Percentiles rank a stretch among this genome's conserved stretches.
phyloP scores from a whole-genome alignment of 2,888 invertebrate species.

The Fragum sueziense region DNA sequence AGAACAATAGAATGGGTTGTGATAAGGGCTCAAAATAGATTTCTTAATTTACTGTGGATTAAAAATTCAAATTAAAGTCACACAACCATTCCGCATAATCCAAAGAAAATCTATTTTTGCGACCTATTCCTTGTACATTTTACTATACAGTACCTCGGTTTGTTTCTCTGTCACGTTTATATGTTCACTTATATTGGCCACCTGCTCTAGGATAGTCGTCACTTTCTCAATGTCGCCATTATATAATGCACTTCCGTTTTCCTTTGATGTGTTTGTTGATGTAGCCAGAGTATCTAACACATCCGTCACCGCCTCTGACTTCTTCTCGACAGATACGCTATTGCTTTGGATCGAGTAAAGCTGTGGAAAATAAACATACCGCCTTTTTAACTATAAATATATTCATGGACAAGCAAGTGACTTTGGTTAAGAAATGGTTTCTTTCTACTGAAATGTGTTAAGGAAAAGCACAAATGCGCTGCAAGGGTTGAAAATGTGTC shows the following conservation, averaged over 20 bases:
- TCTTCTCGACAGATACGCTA: neutral
- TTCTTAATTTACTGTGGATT: too few species aligned
- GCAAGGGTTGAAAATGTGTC: neutral
- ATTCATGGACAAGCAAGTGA: neutral
- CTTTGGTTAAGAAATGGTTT: neutral
- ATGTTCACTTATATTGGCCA: slow-evolving; percentile 24
- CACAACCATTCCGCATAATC: too few species aligned
- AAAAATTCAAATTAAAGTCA: too few species aligned
- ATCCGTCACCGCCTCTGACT: neutral
- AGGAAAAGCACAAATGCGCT: too few species aligned
- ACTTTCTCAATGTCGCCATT: slow-evolving; percentile 38
- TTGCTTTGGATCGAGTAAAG: neutral
- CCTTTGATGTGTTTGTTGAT: neutral
- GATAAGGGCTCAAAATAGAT: too few species aligned
- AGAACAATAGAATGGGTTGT: too few species aligned
- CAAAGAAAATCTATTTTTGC: too few species aligned
- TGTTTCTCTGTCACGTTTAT: slow-evolving; percentile 28
- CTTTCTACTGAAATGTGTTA: neutral
- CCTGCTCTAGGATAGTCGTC: slow-evolving; percentile 32
- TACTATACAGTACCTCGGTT: slow-evolving; percentile 28
- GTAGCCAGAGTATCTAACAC: neutral
- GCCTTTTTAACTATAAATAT: neutral
- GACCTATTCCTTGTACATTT: too few species aligned
- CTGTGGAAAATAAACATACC: neutral
- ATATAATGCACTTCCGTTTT: neutral